These are phyloP conservation scores for Agriotes lineatus DNA, from an alignment of 2,888 invertebrate species.

Conservation along the genomic window DNA sequence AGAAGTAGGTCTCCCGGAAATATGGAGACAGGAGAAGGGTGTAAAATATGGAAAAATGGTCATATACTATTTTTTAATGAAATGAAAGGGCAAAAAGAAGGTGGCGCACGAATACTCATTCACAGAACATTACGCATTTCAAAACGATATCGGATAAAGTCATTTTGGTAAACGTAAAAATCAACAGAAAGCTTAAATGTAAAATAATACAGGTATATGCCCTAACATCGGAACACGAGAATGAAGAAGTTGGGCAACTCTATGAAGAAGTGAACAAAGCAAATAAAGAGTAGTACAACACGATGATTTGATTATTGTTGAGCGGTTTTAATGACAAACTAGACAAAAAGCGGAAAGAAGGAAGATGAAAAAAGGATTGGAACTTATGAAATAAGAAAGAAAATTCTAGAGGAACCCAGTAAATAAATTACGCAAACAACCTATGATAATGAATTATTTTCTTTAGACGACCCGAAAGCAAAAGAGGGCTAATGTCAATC, in stretches of 20 bases:
- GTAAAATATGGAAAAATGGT: not conserved
- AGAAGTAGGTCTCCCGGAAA: not conserved
- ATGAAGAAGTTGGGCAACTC: not conserved
- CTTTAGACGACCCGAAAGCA: not conserved
- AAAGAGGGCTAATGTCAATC: not conserved
- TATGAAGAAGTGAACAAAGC: not conserved
- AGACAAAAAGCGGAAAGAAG: conserved; percentile 1
- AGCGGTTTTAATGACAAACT: not conserved
- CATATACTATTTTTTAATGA: not conserved
- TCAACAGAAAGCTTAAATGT: not conserved
- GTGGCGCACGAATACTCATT: not conserved
- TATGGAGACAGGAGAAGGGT: not conserved
- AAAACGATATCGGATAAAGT: conserved; percentile 1
- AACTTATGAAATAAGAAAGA: not conserved
- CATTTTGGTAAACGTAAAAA: not conserved
- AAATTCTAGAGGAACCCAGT: too few species aligned
- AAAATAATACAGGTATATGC: conserved; percentile 11
- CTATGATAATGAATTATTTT: not conserved
- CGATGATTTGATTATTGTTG: too few species aligned
- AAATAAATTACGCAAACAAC: too few species aligned
- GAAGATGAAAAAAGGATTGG: not conserved
- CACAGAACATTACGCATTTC: not conserved
- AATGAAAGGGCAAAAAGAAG: not conserved
- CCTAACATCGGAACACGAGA: not conserved
- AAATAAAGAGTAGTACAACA: not conserved